These are phyloP conservation scores for Pseudoips prasinana DNA, from an alignment of 2,888 invertebrate genomes.

Conservation along the genomic window DNA sequence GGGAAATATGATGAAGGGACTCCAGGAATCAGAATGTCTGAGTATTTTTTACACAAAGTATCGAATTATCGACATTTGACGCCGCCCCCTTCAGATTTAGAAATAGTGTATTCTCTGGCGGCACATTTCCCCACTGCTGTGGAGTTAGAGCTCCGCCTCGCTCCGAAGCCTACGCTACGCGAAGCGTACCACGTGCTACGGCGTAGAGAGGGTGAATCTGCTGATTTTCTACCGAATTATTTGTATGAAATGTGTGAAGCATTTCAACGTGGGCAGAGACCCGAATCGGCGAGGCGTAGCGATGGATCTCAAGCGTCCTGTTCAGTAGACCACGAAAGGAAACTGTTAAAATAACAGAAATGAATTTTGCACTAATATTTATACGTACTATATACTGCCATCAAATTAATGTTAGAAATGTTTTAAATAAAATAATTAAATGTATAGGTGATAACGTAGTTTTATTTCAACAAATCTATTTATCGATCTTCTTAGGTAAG, in stretches of 20 bases:
- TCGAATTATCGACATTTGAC: constrained; percentile 69
- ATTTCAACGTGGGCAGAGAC: constrained; percentile 66
- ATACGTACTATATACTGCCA: constrained; percentile 28
- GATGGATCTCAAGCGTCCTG: constrained; percentile 43
- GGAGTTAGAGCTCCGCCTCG: constrained; percentile 70
- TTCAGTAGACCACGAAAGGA: constrained; percentile 41
- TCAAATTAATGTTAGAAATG: constrained; percentile 8
- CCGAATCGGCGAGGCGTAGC: constrained; percentile 60
- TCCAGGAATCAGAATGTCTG: constrained; percentile 68
- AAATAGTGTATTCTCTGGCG: constrained; percentile 73
- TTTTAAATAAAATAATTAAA: too few relatives aligned
- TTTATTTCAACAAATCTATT: too few relatives aligned
- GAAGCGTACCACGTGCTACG: constrained; percentile 72
- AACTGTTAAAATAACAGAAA: constrained; percentile 36
- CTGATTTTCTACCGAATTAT: constrained; percentile 73
- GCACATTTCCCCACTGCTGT: constrained; percentile 74
- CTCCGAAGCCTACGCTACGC: constrained; percentile 71
- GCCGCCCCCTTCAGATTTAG: constrained; percentile 74
- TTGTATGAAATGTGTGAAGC: constrained; percentile 77
- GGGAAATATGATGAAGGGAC: constrained; percentile 68
- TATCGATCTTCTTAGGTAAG: too few relatives aligned
- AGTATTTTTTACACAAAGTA: constrained; percentile 74
- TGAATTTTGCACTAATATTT: constrained; percentile 14
- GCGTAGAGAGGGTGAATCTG: constrained; percentile 68
- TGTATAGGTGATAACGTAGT: too few relatives aligned